A percentile compares a stretch with the other conserved stretches of the same genome.
Evolutionary conservation across 2,113 vertebrate species (phyloP).

Genomic region (Cyphomyrus plagiostoma): DNA sequence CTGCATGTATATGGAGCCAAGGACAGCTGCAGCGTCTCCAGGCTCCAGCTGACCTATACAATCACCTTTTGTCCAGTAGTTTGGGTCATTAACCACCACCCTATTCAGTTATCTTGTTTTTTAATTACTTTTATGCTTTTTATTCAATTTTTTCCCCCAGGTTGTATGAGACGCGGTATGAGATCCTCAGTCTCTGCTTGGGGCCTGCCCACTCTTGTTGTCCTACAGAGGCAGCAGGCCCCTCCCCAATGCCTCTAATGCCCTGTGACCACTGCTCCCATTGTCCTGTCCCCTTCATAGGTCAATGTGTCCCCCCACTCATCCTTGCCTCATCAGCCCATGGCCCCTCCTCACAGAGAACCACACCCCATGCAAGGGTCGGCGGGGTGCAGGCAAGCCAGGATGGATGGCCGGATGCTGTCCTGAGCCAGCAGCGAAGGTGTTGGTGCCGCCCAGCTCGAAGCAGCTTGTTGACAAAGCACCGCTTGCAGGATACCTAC

Average conservation of each 20-base stretch:
- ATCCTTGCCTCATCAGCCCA: not conserved
- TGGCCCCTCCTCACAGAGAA: not conserved
- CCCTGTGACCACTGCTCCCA: not conserved
- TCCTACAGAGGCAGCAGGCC: not conserved
- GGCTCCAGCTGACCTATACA: not conserved
- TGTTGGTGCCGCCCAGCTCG: not conserved
- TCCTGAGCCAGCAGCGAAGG: not conserved
- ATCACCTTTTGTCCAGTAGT: not conserved
- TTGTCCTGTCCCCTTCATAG: not conserved
- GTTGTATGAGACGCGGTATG: not conserved
- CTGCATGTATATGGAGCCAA: not conserved
- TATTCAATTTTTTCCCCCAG: not conserved
- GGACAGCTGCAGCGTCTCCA: not conserved
- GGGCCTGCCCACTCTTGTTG: not conserved
- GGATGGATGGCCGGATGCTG: not conserved
- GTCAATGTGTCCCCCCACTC: not conserved
- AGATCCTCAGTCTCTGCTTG: not conserved
- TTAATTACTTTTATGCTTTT: not conserved
- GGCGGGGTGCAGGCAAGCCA: not conserved
- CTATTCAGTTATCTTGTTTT: not conserved
- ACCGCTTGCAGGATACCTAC: not conserved
- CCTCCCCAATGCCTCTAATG: not conserved
- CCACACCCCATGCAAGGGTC: not conserved
- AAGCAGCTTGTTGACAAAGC: constrained; percentile 3
- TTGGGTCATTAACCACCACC: not conserved